Conservation (phyloP, 2,113 vertebrate species). For the Kryptolebias marmoratus region DNA sequence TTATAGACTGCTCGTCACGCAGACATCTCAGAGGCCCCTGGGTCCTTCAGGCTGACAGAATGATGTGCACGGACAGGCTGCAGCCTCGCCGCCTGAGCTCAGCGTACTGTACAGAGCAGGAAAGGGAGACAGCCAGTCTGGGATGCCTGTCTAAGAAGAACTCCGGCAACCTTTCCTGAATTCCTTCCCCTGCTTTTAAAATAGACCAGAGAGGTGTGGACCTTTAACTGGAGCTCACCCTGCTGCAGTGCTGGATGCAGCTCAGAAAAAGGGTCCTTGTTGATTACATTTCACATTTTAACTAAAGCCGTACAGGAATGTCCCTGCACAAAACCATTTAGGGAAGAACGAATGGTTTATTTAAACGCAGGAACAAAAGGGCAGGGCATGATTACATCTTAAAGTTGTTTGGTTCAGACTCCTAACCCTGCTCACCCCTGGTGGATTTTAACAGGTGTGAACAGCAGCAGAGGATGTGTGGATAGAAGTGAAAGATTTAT, state of each 20-base stretch:
- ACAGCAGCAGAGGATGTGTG: conserved; percentile 35
- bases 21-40: conserved; percentile 1
- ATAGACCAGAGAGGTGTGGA: conserved; percentile 64
- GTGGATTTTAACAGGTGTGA: conserved; percentile 15
- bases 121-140: conserved; percentile 63
- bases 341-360: background rate
- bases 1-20: background rate
- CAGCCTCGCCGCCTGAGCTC: conserved; percentile 32
- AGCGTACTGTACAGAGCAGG: conserved; percentile 42
- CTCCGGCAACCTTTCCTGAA: conserved; percentile 63
- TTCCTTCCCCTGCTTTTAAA: conserved; percentile 72
- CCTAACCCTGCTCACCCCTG: background rate
- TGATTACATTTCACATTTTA: conserved; percentile 36
- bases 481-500: conserved; percentile 51
- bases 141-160: conserved; percentile 55
- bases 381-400: too few species aligned
- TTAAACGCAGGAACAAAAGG: too few species aligned
- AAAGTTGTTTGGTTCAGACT: too few species aligned
- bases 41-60: conserved; percentile 40
- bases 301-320: background rate
- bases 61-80: conserved; percentile 52
- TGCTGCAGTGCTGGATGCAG: conserved; percentile 28
- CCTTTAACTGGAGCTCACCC: conserved; percentile 42
- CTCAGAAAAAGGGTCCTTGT: conserved; percentile 18
- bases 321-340: background rate